A percentile compares a stretch with the other conserved stretches of the same genome.
These are phyloP conservation scores for Xiphorhynchus erythropygius DNA, from an alignment of 2,797 vertebrate genomes.

Conservation along the genomic window DNA sequence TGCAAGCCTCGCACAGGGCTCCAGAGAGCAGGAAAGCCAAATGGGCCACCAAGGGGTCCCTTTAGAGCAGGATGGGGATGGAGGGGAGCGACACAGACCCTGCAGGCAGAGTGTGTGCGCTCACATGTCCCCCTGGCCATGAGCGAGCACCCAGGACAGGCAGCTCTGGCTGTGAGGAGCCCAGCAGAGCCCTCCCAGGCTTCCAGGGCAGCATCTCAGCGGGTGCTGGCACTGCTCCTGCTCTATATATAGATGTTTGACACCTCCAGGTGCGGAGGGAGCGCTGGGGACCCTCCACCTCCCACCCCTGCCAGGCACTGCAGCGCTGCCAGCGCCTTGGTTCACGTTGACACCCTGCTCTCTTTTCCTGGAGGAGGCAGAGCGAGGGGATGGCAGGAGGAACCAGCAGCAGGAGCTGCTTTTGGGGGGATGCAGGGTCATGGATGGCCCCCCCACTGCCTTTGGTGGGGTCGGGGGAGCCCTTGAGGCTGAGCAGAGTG, in stretches of 20 bases:
- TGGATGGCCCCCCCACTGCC: rapidly evolving
- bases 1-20: rapidly evolving
- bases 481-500: rapidly evolving
- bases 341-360: slow-evolving; percentile 20
- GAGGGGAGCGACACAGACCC: neutral
- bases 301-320: neutral
- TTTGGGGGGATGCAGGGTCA: rapidly evolving
- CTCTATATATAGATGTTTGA: slow-evolving; percentile 14
- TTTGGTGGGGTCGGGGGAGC: rapidly evolving
- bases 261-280: slow-evolving; percentile 35
- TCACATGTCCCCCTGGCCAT: rapidly evolving
- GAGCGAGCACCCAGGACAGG: neutral
- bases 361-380: neutral
- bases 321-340: slow-evolving; percentile 7
- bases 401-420: rapidly evolving
- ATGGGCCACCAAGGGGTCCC: rapidly evolving
- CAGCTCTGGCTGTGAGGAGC: neutral
- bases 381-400: rapidly evolving
- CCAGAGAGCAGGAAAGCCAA: neutral
- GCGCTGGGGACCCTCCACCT: neutral
- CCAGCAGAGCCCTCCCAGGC: neutral
- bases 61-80: neutral
- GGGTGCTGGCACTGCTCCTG: neutral
- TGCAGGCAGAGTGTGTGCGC: rapidly evolving
- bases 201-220: neutral